Percentiles rank a stretch among this genome's conserved stretches.
phyloP scores from a whole-genome alignment of 2,113 vertebrate species.

The Eolophus roseicapilla region DNA sequence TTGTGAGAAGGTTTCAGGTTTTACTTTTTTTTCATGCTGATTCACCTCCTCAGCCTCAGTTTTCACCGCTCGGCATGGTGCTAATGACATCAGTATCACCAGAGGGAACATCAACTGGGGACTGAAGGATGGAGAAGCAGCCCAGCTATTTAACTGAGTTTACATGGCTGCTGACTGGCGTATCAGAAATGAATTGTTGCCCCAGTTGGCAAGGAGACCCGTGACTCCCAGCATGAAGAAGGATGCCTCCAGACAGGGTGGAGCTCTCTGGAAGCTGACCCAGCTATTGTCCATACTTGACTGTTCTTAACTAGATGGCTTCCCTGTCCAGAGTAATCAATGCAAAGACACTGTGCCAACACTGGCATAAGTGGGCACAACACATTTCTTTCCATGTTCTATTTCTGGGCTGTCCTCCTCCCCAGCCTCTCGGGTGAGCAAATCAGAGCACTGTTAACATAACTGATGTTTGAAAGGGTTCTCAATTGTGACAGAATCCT shows the following conservation, averaged over 20 bases:
- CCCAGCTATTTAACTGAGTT: not conserved
- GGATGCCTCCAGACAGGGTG: slow-evolving; percentile 20
- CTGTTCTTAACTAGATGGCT: not conserved
- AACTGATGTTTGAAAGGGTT: not conserved
- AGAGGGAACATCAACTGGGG: not conserved
- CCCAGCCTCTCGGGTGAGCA: not conserved
- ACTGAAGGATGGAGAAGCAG: not conserved
- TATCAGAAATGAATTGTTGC: not conserved
- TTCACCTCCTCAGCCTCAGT: not conserved
- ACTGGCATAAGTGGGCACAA: not conserved
- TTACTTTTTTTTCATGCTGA: not conserved
- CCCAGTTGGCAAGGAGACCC: not conserved
- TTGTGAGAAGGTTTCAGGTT: not conserved
- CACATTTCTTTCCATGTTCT: not conserved
- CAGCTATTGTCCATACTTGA: slow-evolving; percentile 17
- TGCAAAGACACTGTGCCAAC: not conserved
- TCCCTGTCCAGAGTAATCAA: not conserved
- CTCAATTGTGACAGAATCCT: not conserved
- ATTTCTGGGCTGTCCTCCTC: not conserved
- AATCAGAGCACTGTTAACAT: not conserved
- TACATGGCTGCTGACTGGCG: not conserved
- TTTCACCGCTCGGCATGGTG: not conserved
- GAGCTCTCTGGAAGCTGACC: not conserved
- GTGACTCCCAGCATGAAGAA: not conserved
- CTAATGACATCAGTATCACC: not conserved